Base-by-base conservation (phyloP, 2,797 vertebrate species). In the Melanotaenia maccullochi region DNA sequence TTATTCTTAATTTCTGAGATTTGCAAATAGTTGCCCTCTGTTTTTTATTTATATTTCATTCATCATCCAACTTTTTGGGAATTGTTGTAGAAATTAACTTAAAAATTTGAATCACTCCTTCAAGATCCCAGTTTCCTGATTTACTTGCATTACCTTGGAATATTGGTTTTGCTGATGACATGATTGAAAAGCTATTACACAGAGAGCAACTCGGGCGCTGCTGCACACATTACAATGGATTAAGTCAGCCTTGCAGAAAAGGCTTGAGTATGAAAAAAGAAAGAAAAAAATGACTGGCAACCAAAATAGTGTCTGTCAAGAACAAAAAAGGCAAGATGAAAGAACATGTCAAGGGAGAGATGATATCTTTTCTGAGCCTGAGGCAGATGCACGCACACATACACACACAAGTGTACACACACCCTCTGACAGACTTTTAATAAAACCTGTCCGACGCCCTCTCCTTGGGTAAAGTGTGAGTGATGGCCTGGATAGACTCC, bases 401-500 rank as follows among this genome's bases (percentile, higher is more conserved):
- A 72, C 30, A 85, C 78, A 71, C 42, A 65, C 62, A 81, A 28
- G 35, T 62, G 60, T 42, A 77, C 82, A 87, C 87, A 86, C 84
- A 85, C 77, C 66, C 85, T 87, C 77, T 92, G 89, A 93, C 92
- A 93, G 90, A 92, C 88, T 93, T 95, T 94, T 93, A 95, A 94
- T 95, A 93, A 94, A 93, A 93, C 86, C 90, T 92, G 89, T 91
- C 91, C 86, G 70, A 89, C 86, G 79, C 87, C 88, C 89, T 91
- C 86, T 92, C 89, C 87, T 87, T 79, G 81, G 85, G 87, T 90
- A 92, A 93, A 91, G 84, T 89, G 87, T 88, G 86, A 93, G 78
- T 90, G 91, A 92, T 89, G 85, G 90, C 84, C 82, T 90, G 88
- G 84, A 86, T 81, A 85, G 85, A 86, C 86, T 91, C 90, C 86